Conservation (phyloP, 2,888 invertebrate species). For the Ophraella communa region DNA sequence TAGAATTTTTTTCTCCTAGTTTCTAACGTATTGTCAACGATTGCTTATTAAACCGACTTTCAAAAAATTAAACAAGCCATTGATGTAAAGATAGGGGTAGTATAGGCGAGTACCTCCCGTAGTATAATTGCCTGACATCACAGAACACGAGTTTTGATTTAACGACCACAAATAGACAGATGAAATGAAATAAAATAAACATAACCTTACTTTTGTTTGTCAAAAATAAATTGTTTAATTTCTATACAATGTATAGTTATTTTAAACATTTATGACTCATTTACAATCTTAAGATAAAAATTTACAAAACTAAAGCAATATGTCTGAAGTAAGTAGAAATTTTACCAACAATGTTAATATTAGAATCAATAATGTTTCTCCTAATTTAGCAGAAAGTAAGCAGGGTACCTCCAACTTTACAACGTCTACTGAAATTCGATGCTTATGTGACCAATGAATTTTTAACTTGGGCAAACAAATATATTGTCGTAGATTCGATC, state of each 20-base stretch:
- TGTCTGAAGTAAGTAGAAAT: conserved; percentile 11
- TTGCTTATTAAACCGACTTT: too few species aligned
- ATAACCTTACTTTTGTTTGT: background rate
- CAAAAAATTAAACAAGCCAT: too few species aligned
- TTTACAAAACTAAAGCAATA: background rate
- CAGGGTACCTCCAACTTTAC: conserved; percentile 61
- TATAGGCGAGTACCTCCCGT: too few species aligned
- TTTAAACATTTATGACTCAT: conserved; percentile 1
- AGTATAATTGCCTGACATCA: too few species aligned
- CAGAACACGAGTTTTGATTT: background rate
- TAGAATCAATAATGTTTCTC: background rate
- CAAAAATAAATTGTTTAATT: background rate
- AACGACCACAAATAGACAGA: background rate
- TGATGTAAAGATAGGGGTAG: too few species aligned
- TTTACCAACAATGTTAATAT: background rate
- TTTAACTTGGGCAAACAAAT: conserved; percentile 61
- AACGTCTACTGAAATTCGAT: conserved; percentile 63
- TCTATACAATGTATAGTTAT: background rate
- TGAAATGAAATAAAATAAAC: background rate
- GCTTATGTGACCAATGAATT: conserved; percentile 63
- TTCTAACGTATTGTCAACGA: too few species aligned
- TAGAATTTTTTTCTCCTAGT: too few species aligned
- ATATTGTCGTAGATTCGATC: conserved; percentile 62
- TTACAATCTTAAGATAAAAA: background rate
- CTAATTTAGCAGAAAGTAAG: conserved; percentile 44